Evolutionary conservation across 2,888 invertebrate species (phyloP), one percentile per base, ranked within the genome.

Genomic region (Gymnosoma rotundatum): DNA sequence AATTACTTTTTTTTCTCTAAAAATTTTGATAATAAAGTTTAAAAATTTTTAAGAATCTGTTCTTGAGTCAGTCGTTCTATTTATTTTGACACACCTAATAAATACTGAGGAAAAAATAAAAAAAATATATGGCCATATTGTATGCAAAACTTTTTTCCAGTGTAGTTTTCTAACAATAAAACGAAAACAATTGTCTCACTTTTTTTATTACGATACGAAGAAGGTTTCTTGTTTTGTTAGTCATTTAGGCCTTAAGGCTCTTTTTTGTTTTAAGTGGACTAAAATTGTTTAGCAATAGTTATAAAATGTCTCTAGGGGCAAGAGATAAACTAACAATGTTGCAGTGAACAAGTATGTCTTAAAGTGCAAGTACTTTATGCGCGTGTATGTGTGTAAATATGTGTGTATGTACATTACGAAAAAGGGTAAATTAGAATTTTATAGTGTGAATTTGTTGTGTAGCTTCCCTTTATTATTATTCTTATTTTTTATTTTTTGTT

Each of bases 201-300:
- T 12, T 64, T 38, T 64, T 38, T 32, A 20, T 38, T 48, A 50
- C 60, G 76, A 70, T 58, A 63, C 63, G 60, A 76, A 56, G 14
- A 45, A 32, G 69, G 12, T 16, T 16, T 52, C 50, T 32, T 72
- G 63, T 60, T 78, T 81, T 81, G 58, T 60, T 64, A 78, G 78
- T 84, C 78, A 80, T 81, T 74, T 70, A 70, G 56, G 73, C 69
- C 81, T 66, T 69, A 54, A 52, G 66, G 78, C 69, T 42, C 42
- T 84, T 70, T 25, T 70, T 78, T 72, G 69, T 81, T 81, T 73
- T 67, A 84, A 84, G 78, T 84, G 81, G 50, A 66, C 73, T 70
- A 64, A 84, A 78, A 78, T 74, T 79, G 72, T 79, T 81, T 84
- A 73, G 64, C 69, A 70, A 82, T 70, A 70, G 75, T 82, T 81